Conservation (phyloP, 1,140 invertebrate species). For the Monochamus saltuarius region DNA sequence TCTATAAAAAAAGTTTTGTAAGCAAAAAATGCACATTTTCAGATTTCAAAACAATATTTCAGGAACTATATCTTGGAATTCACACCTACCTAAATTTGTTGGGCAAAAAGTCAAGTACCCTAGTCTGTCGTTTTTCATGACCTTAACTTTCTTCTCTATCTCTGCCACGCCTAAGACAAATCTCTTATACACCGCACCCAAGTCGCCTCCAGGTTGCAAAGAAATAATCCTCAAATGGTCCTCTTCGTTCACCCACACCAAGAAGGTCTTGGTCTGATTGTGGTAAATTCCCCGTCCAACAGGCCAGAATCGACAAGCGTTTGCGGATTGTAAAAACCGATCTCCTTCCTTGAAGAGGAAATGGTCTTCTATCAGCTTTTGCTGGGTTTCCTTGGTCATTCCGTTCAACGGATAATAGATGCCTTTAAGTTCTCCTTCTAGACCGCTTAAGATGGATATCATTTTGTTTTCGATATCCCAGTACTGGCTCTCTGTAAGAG, state of each 20-base stretch:
- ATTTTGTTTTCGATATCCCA: constrained; percentile 58
- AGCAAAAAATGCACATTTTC: no score
- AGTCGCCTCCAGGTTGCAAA: constrained; percentile 67
- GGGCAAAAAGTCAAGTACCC: constrained; percentile 75
- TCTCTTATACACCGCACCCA: constrained; percentile 58
- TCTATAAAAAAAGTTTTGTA: no score
- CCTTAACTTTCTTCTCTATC: constrained; percentile 59
- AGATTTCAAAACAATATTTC: no score
- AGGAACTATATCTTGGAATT: no score
- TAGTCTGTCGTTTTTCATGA: constrained; percentile 61
- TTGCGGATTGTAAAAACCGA: constrained; percentile 66
- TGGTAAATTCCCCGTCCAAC: constrained; percentile 72
- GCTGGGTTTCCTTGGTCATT: constrained; percentile 68
- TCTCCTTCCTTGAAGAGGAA: constrained; percentile 80
- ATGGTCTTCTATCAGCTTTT: constrained; percentile 74
- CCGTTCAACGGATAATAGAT: constrained; percentile 69
- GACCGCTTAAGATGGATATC: constrained; percentile 24
- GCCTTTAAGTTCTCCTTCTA: constrained; percentile 60
- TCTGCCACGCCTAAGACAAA: constrained; percentile 60
- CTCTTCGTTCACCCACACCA: constrained; percentile 77
- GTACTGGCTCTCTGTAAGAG: constrained; percentile 68
- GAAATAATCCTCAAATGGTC: constrained; percentile 78
- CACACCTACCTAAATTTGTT: constrained; percentile 59
- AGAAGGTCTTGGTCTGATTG: constrained; percentile 72
- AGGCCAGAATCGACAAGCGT: constrained; percentile 78